Percentiles rank a stretch among this genome's conserved stretches.
Evolutionary conservation across 2,113 vertebrate species (phyloP).

Genomic region (Rhinoderma darwinii): DNA sequence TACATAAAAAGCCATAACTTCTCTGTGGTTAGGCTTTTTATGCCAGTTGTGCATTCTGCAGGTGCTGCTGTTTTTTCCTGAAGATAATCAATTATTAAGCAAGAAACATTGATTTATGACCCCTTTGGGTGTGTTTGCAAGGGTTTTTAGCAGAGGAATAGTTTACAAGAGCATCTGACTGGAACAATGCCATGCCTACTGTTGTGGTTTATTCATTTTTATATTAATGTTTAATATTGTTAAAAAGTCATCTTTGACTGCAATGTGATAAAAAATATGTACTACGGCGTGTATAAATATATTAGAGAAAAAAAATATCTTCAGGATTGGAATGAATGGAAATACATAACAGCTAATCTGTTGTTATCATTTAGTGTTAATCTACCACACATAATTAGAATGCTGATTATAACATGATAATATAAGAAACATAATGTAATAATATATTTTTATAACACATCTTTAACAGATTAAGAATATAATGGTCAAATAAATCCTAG

Average conservation of each 20-base stretch:
- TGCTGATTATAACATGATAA: neutral
- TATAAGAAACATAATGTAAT: neutral
- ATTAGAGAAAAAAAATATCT: neutral
- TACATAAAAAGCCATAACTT: neutral
- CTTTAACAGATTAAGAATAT: too few species aligned
- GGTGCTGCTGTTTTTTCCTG: slow-evolving; percentile 22
- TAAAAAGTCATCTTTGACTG: slow-evolving; percentile 23
- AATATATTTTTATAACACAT: neutral
- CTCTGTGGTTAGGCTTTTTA: neutral
- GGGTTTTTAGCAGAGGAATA: slow-evolving; percentile 21
- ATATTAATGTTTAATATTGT: slow-evolving; percentile 43
- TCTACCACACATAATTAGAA: neutral
- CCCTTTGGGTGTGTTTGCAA: slow-evolving; percentile 39
- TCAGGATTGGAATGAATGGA: too few species aligned
- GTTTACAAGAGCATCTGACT: slow-evolving; percentile 36
- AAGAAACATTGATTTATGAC: slow-evolving; percentile 39
- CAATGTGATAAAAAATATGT: slow-evolving; percentile 18
- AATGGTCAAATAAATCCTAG: too few species aligned
- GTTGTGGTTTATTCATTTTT: slow-evolving; percentile 40
- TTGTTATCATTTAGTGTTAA: neutral
- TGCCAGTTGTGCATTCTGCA: slow-evolving; percentile 24
- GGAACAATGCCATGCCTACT: slow-evolving; percentile 36
- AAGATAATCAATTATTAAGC: slow-evolving; percentile 50
- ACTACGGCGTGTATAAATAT: slow-evolving; percentile 4
- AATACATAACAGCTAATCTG: neutral